phyloP scores from a whole-genome alignment of 1,140 invertebrate species.

The Cyclina sinensis region DNA sequence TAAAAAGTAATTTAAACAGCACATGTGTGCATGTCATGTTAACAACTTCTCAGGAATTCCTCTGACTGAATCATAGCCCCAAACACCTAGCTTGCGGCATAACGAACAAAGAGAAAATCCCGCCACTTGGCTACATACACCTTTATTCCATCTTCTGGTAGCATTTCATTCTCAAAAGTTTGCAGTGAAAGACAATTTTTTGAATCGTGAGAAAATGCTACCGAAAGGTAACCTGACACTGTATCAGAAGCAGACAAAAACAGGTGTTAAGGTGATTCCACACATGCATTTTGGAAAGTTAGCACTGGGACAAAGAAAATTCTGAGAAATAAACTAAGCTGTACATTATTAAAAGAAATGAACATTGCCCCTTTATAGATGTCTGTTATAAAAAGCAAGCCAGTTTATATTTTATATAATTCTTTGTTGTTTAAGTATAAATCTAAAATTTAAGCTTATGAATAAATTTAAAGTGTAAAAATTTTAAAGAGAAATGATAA shows the following conservation, averaged over 20 bases:
- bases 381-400: too few relatives aligned
- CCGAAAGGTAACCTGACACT: slow-evolving; percentile 60
- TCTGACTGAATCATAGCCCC: slow-evolving; percentile 43
- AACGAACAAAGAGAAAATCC: slow-evolving; percentile 58
- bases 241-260: slow-evolving; percentile 54
- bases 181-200: slow-evolving; percentile 58
- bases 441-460: too few relatives aligned
- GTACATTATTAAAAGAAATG: too few relatives aligned
- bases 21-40: slow-evolving; percentile 64
- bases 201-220: slow-evolving; percentile 67
- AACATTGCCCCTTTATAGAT: too few relatives aligned
- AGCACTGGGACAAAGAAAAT: too few relatives aligned
- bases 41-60: slow-evolving; percentile 39
- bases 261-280: slow-evolving; percentile 22
- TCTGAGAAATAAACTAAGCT: too few relatives aligned
- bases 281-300: too few relatives aligned
- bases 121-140: slow-evolving; percentile 55
- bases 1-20: slow-evolving; percentile 59
- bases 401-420: too few relatives aligned
- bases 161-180: slow-evolving; percentile 54
- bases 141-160: slow-evolving; percentile 62
- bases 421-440: too few relatives aligned
- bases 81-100: slow-evolving; percentile 44
- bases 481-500: too few relatives aligned
- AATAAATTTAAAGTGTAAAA: too few relatives aligned